Evolutionary conservation across 2,797 vertebrate genomes (phyloP).

Genomic region (Ptychobarbus kaznakovi): DNA sequence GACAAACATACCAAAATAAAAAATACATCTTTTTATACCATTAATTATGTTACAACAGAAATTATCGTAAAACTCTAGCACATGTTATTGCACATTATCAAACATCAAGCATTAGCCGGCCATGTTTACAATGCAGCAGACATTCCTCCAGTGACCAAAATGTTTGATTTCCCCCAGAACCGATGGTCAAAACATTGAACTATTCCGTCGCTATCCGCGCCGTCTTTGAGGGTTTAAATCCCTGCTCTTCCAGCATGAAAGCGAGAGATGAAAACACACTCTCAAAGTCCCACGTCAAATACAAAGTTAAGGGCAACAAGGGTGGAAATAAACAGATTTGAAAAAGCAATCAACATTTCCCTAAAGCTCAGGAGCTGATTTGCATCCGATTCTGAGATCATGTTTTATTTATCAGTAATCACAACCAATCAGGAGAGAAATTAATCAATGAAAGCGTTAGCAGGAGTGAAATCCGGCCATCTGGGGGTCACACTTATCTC

Average conservation of each 20-base stretch:
- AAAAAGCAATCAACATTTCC: constrained; percentile 84
- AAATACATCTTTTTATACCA: neutral
- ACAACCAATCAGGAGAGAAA: constrained; percentile 91
- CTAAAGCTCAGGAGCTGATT: constrained; percentile 79
- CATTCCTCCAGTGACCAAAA: constrained; percentile 61
- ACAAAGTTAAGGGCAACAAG: constrained; percentile 76
- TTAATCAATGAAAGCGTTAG: constrained; percentile 86
- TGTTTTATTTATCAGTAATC: constrained; percentile 91
- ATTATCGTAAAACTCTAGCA: constrained; percentile 32
- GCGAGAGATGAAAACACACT: constrained; percentile 59
- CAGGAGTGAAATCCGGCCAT: constrained; percentile 86
- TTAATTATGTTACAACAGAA: constrained; percentile 38
- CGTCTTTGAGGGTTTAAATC: constrained; percentile 58
- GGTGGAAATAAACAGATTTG: constrained; percentile 83
- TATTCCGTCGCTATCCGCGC: constrained; percentile 42
- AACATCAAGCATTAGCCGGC: constrained; percentile 54
- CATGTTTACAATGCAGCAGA: constrained; percentile 61
- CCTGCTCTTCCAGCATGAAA: constrained; percentile 62
- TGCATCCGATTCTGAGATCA: constrained; percentile 83
- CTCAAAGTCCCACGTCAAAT: constrained; percentile 70
- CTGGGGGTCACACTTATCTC: constrained; percentile 83
- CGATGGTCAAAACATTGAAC: constrained; percentile 61
- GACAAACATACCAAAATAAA: neutral
- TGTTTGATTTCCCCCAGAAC: constrained; percentile 60
- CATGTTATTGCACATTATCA: constrained; percentile 50